phyloP scores from a whole-genome alignment of 2,113 vertebrate genomes.

The Diphyllodes magnificus region DNA sequence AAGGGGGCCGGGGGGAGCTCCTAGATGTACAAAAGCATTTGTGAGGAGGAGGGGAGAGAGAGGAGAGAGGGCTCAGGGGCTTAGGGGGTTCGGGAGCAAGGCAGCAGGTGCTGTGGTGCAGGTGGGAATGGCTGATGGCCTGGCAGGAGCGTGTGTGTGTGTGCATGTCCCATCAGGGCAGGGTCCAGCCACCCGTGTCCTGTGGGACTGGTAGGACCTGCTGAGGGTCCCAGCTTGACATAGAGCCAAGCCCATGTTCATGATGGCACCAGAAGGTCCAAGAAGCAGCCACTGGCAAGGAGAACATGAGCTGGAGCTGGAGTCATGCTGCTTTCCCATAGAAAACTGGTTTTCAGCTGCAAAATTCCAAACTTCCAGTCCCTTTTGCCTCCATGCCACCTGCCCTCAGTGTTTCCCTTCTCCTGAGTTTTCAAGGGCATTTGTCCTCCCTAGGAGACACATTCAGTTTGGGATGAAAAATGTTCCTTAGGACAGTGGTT shows the following conservation, averaged over 20 bases:
- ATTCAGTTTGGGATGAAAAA: not conserved
- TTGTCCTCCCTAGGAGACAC: not conserved
- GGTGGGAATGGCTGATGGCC: not conserved
- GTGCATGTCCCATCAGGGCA: not conserved
- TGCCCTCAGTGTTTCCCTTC: not conserved
- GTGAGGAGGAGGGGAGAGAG: too few relatives aligned
- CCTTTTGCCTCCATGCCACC: not conserved
- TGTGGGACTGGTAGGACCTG: not conserved
- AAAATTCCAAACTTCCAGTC: not conserved
- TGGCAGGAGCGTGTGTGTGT: not conserved
- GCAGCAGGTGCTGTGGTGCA: not conserved
- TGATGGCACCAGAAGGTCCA: not conserved
- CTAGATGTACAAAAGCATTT: not conserved
- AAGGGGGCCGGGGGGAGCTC: not conserved
- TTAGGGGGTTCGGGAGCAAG: not conserved
- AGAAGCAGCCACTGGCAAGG: not conserved
- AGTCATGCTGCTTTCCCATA: not conserved
- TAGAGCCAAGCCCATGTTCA: rapidly evolving
- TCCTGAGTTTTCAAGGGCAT: not conserved
- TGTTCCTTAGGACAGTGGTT: not conserved
- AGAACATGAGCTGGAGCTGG: not conserved
- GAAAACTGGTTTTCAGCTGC: not conserved
- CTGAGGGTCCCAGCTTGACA: rapidly evolving
- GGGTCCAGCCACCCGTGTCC: rapidly evolving
- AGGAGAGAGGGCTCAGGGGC: not conserved